Evolutionary conservation across 2,113 vertebrate genomes (phyloP).

Genomic region (Rhabdomys dilectus): DNA sequence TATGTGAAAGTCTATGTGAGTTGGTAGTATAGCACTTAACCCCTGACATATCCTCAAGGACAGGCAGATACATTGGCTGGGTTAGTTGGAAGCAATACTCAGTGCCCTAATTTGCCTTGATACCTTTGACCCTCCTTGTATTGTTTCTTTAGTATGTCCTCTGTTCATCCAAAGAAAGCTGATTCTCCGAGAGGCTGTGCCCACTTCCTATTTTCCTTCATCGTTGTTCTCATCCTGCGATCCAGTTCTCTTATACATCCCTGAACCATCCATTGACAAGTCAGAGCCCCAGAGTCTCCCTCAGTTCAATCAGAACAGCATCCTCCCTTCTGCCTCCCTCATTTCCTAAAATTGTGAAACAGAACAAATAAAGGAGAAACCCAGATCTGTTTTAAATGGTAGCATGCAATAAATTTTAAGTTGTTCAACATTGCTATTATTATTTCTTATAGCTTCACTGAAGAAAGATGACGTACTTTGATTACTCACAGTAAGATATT

Average conservation of each 20-base stretch:
- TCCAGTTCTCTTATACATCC: neutral
- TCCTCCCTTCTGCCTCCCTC: neutral
- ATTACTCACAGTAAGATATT: conserved; percentile 77
- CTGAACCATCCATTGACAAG: neutral
- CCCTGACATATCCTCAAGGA: neutral
- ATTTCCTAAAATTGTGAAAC: neutral
- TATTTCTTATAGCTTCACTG: conserved; percentile 58
- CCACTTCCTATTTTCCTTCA: neutral
- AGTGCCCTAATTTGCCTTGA: neutral
- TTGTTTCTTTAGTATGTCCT: neutral
- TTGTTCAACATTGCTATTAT: conserved; percentile 29
- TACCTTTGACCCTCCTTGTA: no score
- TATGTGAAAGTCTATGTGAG: neutral
- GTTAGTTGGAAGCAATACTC: neutral
- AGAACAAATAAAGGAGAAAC: conserved; percentile 40
- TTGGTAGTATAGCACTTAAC: neutral
- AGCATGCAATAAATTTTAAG: neutral
- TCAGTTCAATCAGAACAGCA: neutral
- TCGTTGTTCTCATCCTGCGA: neutral
- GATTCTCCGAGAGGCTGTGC: rapidly evolving
- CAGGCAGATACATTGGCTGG: neutral
- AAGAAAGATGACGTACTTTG: conserved; percentile 64
- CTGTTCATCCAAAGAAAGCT: neutral
- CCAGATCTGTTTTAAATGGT: neutral
- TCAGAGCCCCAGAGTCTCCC: neutral